phyloP scores from a whole-genome alignment of 2,113 vertebrate genomes.

The Cephalophus harveyi region DNA sequence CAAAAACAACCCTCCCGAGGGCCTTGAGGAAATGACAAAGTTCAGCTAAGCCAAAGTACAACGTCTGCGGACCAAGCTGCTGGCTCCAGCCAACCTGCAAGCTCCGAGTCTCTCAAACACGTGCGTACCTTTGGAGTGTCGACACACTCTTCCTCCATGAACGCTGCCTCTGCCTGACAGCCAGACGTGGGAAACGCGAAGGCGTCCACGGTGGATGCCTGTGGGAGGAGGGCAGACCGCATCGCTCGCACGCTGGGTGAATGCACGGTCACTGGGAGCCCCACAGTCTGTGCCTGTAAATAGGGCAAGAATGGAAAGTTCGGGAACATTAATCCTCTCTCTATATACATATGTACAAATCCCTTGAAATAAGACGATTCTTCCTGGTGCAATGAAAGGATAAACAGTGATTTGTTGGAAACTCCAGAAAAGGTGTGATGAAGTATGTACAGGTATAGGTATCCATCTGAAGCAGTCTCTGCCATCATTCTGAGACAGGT shows the following conservation, averaged over 20 bases:
- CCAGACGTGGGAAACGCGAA: conserved; percentile 87
- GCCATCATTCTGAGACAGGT: neutral
- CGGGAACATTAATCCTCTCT: neutral
- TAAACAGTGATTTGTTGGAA: neutral
- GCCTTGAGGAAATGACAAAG: neutral
- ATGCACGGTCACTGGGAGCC: conserved; percentile 85
- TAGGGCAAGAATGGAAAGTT: neutral
- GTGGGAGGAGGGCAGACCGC: conserved; percentile 87
- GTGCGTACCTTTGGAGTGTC: conserved; percentile 91
- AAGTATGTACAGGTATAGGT: neutral
- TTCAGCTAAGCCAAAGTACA: neutral
- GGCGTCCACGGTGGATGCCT: conserved; percentile 83
- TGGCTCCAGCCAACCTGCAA: neutral
- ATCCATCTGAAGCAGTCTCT: neutral
- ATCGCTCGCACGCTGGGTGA: conserved; percentile 87
- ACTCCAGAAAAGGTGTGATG: neutral
- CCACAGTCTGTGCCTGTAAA: conserved; percentile 84
- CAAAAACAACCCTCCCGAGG: neutral
- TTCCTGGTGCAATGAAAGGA: neutral
- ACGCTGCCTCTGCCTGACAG: conserved; percentile 86
- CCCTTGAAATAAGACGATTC: neutral
- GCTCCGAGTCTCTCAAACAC: neutral
- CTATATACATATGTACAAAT: neutral
- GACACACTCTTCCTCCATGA: conserved; percentile 93
- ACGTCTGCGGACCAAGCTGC: neutral